Conservation (phyloP, 2,113 vertebrate genomes). For the Psittacus erithacus region DNA sequence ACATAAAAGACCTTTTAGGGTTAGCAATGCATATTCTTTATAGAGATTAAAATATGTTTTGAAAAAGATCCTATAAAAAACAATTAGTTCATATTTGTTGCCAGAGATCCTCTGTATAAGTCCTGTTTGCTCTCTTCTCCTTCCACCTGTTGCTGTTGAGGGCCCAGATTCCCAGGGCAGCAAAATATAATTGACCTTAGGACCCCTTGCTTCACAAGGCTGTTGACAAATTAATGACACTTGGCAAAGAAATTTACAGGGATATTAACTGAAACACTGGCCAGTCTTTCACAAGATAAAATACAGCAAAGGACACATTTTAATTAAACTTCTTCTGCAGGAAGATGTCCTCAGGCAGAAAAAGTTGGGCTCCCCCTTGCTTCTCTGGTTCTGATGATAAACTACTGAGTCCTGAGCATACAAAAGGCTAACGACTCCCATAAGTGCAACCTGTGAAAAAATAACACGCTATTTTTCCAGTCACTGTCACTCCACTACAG, state of each 20-base stretch:
- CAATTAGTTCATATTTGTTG: background rate
- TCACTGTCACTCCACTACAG: background rate
- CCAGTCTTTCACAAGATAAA: background rate
- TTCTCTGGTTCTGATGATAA: background rate
- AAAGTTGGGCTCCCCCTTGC: background rate
- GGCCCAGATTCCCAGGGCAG: background rate
- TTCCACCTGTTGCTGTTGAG: background rate
- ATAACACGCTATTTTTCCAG: background rate
- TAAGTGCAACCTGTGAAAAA: background rate
- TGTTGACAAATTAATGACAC: conserved; percentile 25
- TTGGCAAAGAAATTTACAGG: conserved; percentile 18
- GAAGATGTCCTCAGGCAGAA: conserved; percentile 19
- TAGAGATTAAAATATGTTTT: background rate
- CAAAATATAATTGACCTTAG: background rate
- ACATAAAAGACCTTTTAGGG: background rate
- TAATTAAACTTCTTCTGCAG: conserved; percentile 38
- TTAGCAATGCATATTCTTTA: background rate
- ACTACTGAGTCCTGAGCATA: background rate
- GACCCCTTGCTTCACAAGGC: background rate
- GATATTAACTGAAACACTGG: conserved; percentile 8
- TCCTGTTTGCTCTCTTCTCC: background rate
- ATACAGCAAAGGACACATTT: background rate
- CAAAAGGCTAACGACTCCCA: background rate
- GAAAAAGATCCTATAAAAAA: background rate
- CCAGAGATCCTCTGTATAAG: background rate